These are phyloP conservation scores for Gouania willdenowi DNA, from an alignment of 2,797 vertebrate genomes.

Conservation along the genomic window DNA sequence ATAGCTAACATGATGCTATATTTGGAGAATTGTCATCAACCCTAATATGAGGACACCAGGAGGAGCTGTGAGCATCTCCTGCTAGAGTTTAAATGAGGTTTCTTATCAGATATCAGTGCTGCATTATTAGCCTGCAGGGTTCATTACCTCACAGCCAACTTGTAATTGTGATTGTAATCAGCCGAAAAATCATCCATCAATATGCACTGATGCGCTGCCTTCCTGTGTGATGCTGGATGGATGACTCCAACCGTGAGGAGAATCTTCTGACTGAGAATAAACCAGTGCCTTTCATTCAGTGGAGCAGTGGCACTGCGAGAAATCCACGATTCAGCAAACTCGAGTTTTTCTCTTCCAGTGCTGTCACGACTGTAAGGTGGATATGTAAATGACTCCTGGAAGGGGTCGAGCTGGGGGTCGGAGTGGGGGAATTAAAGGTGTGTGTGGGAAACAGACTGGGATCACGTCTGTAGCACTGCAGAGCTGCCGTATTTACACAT, in stretches of 20 bases:
- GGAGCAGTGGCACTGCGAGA: conserved; percentile 4
- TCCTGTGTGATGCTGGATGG: background rate
- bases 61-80: background rate
- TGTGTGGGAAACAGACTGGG: conserved; percentile 16
- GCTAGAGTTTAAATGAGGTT: conserved; percentile 29
- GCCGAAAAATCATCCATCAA: conserved; percentile 20
- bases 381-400: conserved; percentile 47
- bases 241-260: conserved; percentile 2
- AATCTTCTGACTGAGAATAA: conserved; percentile 19
- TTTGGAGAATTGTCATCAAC: too few relatives aligned
- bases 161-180: conserved; percentile 42
- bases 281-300: conserved; percentile 5
- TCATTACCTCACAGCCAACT: conserved; percentile 38
- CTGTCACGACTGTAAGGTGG: too few relatives aligned
- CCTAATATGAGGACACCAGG: background rate
- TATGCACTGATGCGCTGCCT: conserved; percentile 15
- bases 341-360: too few relatives aligned
- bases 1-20: too few relatives aligned
- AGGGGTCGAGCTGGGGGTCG: conserved; percentile 22
- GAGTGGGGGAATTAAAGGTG: conserved; percentile 10
- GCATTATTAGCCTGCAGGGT: conserved; percentile 26
- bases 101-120: conserved; percentile 23
- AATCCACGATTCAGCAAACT: too few relatives aligned
- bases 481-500: conserved; percentile 21
- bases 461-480: conserved; percentile 3